Evolutionary conservation across 2,797 vertebrate species (phyloP).

Genomic region (Sebastes hopkinsi): DNA sequence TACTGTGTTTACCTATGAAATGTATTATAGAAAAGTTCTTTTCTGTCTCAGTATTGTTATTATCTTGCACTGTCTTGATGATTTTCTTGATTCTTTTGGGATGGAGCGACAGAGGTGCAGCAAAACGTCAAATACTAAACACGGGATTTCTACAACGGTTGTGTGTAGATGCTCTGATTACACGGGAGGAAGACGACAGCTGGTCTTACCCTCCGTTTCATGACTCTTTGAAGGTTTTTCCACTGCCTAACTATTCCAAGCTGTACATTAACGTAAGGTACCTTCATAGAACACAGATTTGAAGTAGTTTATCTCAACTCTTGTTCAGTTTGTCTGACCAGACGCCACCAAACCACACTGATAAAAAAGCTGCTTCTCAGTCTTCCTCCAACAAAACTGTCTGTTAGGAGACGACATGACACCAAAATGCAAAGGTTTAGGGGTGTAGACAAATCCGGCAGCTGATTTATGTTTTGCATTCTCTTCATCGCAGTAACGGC

Average conservation of each 20-base stretch:
- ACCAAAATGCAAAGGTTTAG: background rate
- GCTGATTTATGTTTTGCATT: too few species aligned
- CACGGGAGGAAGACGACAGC: background rate
- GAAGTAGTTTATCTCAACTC: background rate
- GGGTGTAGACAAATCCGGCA: too few species aligned
- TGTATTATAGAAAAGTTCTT: background rate
- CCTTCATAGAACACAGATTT: background rate
- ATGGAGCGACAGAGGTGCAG: background rate
- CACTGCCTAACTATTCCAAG: background rate
- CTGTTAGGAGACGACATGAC: background rate
- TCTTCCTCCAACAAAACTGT: background rate
- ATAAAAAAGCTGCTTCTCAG: background rate
- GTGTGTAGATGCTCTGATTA: background rate
- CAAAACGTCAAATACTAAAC: background rate
- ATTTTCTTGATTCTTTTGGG: background rate
- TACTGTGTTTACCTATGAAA: background rate
- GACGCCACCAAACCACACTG: background rate
- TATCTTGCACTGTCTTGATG: background rate
- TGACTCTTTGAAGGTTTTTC: background rate
- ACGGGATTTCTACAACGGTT: background rate
- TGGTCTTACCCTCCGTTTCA: background rate
- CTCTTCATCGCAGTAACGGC: too few species aligned
- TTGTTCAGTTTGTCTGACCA: background rate
- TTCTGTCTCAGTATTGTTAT: background rate
- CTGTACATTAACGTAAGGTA: background rate